These are phyloP conservation scores for Boleophthalmus pectinirostris DNA, from an alignment of 2,113 vertebrate genomes.

Conservation along the genomic window DNA sequence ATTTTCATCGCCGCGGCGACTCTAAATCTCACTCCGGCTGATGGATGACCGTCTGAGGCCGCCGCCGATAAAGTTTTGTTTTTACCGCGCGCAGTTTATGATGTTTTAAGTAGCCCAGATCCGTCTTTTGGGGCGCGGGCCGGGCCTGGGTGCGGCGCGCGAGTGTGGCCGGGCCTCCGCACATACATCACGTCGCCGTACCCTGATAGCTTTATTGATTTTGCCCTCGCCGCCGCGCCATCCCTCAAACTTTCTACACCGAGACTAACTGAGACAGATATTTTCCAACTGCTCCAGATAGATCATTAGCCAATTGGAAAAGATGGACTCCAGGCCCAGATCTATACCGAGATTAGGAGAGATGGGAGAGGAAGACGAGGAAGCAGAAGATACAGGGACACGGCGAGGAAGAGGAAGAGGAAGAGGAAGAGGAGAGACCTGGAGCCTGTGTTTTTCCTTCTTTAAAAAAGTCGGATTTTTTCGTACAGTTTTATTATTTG, in stretches of 20 bases:
- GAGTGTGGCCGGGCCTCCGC: slow-evolving; percentile 27
- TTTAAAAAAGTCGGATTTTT: no score
- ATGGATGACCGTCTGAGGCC: slow-evolving; percentile 49
- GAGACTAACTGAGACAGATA: slow-evolving; percentile 72
- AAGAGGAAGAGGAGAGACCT: not conserved
- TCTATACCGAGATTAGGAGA: slow-evolving; percentile 58
- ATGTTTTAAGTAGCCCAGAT: slow-evolving; percentile 66
- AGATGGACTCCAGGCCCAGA: slow-evolving; percentile 61
- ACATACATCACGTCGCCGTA: slow-evolving; percentile 71
- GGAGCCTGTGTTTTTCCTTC: slow-evolving; percentile 1
- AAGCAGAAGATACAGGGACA: not conserved
- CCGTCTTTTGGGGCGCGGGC: slow-evolving; percentile 49
- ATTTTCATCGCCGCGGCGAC: slow-evolving; percentile 23
- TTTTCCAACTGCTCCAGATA: slow-evolving; percentile 69
- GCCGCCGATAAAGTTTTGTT: slow-evolving; percentile 69
- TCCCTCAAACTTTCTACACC: slow-evolving; percentile 69
- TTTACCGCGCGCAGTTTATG: slow-evolving; percentile 63
- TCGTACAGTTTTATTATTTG: no score
- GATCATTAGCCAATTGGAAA: slow-evolving; percentile 73
- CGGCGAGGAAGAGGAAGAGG: not conserved
- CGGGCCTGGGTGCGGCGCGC: slow-evolving; percentile 18
- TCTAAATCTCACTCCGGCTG: slow-evolving; percentile 44
- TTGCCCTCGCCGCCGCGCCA: slow-evolving; percentile 55
- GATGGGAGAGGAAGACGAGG: slow-evolving; percentile 27
- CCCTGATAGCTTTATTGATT: slow-evolving; percentile 74